phyloP scores from a whole-genome alignment of 2,888 invertebrate genomes.

The Clivina fossor region DNA sequence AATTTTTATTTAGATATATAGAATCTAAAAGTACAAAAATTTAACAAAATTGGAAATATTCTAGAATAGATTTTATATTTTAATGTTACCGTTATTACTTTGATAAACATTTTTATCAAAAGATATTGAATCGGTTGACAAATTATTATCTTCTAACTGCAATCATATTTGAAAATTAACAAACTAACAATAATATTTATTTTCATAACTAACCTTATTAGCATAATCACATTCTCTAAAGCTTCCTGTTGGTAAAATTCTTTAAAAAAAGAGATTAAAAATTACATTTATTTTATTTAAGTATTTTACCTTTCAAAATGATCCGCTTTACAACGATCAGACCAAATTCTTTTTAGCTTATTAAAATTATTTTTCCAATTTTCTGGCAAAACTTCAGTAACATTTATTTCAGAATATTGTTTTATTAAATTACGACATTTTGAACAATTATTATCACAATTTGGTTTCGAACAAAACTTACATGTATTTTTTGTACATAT shows the following conservation, averaged over 20 bases:
- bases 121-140: neutral
- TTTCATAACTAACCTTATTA: neutral
- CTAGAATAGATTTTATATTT: too few species aligned
- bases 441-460: neutral
- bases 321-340: neutral
- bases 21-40: too few species aligned
- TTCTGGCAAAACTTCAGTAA: neutral
- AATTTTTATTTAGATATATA: too few species aligned
- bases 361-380: slow-evolving; percentile 8
- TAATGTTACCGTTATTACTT: too few species aligned
- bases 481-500: too few species aligned
- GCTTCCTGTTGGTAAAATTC: neutral
- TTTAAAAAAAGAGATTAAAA: too few species aligned
- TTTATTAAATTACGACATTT: neutral
- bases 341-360: slow-evolving; percentile 10
- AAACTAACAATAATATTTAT: neutral
- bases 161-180: neutral
- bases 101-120: neutral
- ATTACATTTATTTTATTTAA: too few species aligned
- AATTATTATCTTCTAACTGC: neutral
- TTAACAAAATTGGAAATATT: too few species aligned
- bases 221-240: neutral
- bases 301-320: neutral
- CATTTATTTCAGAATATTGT: too few species aligned
- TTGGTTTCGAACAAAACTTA: too few species aligned